Evolutionary conservation across 2,888 invertebrate species (phyloP), one percentile per base, ranked within the genome.

Genomic region (Dolichomitus sp.): DNA sequence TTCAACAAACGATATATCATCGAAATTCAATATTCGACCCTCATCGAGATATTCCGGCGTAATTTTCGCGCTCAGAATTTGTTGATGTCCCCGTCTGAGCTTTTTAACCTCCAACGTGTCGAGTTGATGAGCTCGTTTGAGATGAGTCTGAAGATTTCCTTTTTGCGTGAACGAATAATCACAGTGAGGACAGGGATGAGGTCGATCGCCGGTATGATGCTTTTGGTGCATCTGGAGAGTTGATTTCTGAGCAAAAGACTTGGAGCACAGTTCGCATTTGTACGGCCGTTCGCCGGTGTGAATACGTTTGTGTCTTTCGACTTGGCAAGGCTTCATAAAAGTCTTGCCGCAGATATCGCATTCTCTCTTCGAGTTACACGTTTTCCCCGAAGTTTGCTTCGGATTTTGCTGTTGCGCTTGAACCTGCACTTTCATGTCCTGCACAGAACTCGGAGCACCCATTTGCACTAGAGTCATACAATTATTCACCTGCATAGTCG

Each of bases 241-340:
- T 33, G 95, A 95, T 84, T 95, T 95, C 86, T 95, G 96, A 68
- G 95, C 95, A 88, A 96, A 96, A 1, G 95, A 94, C 89, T 95
- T 95, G 5, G 93, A 91, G 90, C 96, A 96, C 27, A 94, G 89
- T 12, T 91, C 88, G 88, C 96, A 96, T 37, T 94, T 94, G 90
- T 94, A 96, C 1, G 95, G 95, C 70, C 94, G 93, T 83, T 95
- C 95, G 7, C 95, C 95, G 2, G 95, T 95, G 88, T 96, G 96
- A 37, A 95, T 94, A 17, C 95, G 91, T 57, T 94, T 93, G 87
- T 95, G 95, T 3, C 95, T 92, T 52, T 94, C 92, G 12, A 95
- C 91, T 85, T 95, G 94, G 85, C 94, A 95, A 0, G 95, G 95
- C 86, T 95, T 95, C 86, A 92, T 92, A 86, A 95, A 95, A 1